A percentile compares a stretch with the other conserved stretches of the same genome.
phyloP scores from a whole-genome alignment of 2,888 invertebrate genomes.

The Myathropa florea region DNA sequence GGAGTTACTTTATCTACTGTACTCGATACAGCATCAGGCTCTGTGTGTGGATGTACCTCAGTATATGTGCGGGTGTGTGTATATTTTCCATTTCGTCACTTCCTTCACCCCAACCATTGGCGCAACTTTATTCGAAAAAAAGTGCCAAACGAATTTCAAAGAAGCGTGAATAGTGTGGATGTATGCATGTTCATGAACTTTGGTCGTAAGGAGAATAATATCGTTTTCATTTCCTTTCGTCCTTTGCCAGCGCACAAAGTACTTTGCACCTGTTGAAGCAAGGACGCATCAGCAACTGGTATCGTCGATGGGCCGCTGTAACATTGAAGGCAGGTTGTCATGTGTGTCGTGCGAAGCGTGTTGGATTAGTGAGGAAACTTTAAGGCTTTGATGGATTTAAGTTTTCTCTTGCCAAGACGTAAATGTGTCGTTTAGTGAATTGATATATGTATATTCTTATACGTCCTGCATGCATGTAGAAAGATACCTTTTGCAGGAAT shows the following conservation, averaged over 20 bases:
- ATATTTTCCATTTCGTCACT: not conserved
- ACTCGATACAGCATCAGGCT: not conserved
- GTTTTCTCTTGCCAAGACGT: not conserved
- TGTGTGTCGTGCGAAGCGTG: not conserved
- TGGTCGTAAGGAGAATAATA: not conserved
- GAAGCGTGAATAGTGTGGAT: not conserved
- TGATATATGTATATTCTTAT: not conserved
- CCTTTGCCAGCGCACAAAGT: not conserved
- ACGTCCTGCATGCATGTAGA: not conserved
- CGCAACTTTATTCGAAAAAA: not conserved
- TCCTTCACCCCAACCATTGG: not conserved
- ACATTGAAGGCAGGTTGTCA: not conserved
- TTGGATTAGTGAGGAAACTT: not conserved
- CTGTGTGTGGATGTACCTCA: not conserved
- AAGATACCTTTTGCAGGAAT: not conserved
- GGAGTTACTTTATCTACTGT: not conserved
- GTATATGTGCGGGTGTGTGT: not conserved
- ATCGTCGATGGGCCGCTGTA: not conserved
- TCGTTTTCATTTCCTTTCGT: not conserved
- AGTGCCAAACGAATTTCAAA: not conserved
- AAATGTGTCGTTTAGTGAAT: not conserved
- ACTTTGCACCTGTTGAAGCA: not conserved
- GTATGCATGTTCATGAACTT: not conserved
- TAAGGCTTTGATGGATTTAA: not conserved
- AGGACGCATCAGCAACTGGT: not conserved